Percentiles rank a stretch among this genome's conserved stretches.
Evolutionary conservation across 2,797 vertebrate species (phyloP).

Genomic region (Pantherophis alleghaniensis): DNA sequence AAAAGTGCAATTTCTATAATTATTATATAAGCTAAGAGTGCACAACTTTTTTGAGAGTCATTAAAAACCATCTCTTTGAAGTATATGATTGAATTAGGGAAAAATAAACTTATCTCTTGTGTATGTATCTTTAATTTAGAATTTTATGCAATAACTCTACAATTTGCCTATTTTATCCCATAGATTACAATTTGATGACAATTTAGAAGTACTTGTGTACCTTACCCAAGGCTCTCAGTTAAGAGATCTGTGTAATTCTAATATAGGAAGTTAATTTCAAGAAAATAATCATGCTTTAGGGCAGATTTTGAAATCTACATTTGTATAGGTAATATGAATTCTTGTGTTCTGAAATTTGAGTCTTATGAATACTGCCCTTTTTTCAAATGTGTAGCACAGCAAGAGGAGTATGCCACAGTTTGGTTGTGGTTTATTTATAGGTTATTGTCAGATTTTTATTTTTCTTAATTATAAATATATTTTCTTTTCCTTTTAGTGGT

Average conservation of each 20-base stretch:
- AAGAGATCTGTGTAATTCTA: background rate
- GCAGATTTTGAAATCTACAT: background rate
- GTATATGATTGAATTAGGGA: background rate
- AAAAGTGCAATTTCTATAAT: background rate
- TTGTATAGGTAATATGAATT: background rate
- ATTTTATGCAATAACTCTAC: background rate
- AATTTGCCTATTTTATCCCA: background rate
- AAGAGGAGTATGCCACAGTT: background rate
- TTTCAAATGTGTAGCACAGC: background rate
- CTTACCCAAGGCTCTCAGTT: background rate
- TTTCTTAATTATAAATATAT: background rate
- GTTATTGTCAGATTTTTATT: background rate
- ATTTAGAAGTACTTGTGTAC: background rate
- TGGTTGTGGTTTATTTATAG: background rate
- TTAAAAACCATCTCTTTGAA: background rate
- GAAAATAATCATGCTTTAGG: background rate
- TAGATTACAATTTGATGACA: background rate
- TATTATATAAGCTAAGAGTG: background rate
- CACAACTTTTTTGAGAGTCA: background rate
- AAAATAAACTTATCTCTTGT: background rate
- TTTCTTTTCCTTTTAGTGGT: slow-evolving; percentile 80
- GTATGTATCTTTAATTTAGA: background rate
- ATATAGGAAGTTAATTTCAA: background rate
- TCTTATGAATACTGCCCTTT: background rate
- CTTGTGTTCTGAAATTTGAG: background rate